A percentile compares a stretch with the other conserved stretches of the same genome.
Conservation (phyloP, 2,797 vertebrate species). For the Capromys pilorides region DNA sequence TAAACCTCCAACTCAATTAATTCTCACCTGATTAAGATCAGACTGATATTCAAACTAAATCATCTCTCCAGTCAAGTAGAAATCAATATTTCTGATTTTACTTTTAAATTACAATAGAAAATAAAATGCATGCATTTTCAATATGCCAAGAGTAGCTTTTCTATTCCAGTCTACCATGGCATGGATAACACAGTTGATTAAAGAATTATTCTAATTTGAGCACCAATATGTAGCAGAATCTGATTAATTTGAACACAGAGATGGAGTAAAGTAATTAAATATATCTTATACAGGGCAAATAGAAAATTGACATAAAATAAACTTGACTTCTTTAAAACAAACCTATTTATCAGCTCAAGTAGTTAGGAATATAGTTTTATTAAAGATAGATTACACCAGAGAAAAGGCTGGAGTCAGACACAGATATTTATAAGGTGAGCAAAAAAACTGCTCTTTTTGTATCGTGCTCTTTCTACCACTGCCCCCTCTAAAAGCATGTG, state of each 20-base stretch:
- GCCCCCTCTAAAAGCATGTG: neutral
- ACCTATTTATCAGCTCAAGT: constrained; percentile 84
- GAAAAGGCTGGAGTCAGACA: constrained; percentile 16
- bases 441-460: constrained; percentile 18
- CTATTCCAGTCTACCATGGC: constrained; percentile 84
- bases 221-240: constrained; percentile 86
- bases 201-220: constrained; percentile 90
- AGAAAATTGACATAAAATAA: constrained; percentile 87
- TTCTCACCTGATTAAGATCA: constrained; percentile 92
- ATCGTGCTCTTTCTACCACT: neutral
- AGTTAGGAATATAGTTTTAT: constrained; percentile 69
- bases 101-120: constrained; percentile 95
- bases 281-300: constrained; percentile 85
- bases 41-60: constrained; percentile 95
- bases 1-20: constrained; percentile 95
- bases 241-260: constrained; percentile 88
- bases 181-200: constrained; percentile 89
- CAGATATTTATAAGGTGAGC: constrained; percentile 14
- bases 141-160: constrained; percentile 84
- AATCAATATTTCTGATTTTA: constrained; percentile 95
- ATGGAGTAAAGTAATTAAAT: constrained; percentile 88
- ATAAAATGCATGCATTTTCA: constrained; percentile 86
- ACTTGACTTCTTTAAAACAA: constrained; percentile 82
- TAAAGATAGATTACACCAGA: constrained; percentile 60
- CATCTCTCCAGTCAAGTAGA: constrained; percentile 94